These are phyloP conservation scores for Cheilosia soror DNA, from an alignment of 2,888 invertebrate species.

Conservation along the genomic window DNA sequence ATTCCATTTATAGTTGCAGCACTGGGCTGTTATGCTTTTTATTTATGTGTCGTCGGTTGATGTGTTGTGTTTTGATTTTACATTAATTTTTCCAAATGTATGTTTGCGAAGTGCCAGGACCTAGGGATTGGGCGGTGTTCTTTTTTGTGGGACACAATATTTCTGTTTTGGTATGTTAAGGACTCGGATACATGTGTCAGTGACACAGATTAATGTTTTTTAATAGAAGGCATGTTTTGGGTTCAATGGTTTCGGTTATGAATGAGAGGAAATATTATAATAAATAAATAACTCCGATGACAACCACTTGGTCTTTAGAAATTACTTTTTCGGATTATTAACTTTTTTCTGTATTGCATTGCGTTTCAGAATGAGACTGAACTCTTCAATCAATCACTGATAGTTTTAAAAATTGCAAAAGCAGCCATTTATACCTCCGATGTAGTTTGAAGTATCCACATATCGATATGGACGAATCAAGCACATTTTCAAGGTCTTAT, in stretches of 20 bases:
- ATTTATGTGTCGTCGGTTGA: constrained; percentile 70
- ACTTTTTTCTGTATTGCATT: too few relatives aligned
- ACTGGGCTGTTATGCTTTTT: constrained; percentile 64
- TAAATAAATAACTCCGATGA: not conserved
- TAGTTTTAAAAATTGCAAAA: too few relatives aligned
- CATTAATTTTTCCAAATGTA: constrained; percentile 73
- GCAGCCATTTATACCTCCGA: too few relatives aligned
- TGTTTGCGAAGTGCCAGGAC: constrained; percentile 46
- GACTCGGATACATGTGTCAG: constrained; percentile 70
- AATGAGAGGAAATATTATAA: constrained; percentile 25
- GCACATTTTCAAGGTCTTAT: too few relatives aligned
- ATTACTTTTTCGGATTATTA: not conserved
- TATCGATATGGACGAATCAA: too few relatives aligned
- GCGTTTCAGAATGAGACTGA: too few relatives aligned
- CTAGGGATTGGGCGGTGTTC: constrained; percentile 19
- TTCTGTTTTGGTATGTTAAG: constrained; percentile 47
- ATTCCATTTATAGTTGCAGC: constrained; percentile 74
- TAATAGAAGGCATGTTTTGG: constrained; percentile 47
- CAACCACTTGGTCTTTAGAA: not conserved
- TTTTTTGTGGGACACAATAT: constrained; percentile 47
- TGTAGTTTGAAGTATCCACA: too few relatives aligned
- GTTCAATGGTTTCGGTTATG: constrained; percentile 29
- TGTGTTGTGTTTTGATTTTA: constrained; percentile 75
- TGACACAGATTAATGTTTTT: constrained; percentile 75
- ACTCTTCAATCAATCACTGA: too few relatives aligned